A percentile compares a stretch with the other conserved stretches of the same genome.
phyloP scores from a whole-genome alignment of 2,797 vertebrate genomes.

The Rhinogobio ventralis region DNA sequence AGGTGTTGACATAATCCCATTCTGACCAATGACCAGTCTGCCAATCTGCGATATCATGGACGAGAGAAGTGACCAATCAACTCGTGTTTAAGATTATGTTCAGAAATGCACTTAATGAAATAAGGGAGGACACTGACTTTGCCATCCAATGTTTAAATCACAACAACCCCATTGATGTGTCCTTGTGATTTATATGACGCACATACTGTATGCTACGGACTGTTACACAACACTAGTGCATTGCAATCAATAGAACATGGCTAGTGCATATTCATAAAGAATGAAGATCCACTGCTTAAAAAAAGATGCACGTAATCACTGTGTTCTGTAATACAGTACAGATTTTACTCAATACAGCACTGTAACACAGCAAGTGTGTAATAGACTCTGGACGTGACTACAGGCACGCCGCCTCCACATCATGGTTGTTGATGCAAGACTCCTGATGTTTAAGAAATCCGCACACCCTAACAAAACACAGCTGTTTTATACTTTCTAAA shows the following conservation, averaged over 20 bases:
- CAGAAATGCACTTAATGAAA: not conserved
- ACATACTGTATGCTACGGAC: not conserved
- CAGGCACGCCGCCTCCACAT: conserved; percentile 61
- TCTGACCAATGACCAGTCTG: conserved; percentile 92
- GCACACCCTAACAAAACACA: conserved; percentile 51
- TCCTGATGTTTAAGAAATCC: conserved; percentile 40
- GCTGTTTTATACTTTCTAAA: not conserved
- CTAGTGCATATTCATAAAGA: not conserved
- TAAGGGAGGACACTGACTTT: not conserved
- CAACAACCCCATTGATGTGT: not conserved
- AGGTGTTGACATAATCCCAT: conserved; percentile 97
- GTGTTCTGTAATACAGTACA: not conserved
- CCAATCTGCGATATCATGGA: conserved; percentile 81
- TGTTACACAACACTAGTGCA: conserved; percentile 11
- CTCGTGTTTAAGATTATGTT: not conserved
- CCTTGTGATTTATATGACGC: not conserved
- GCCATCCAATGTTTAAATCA: not conserved
- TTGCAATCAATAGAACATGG: not conserved
- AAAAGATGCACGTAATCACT: not conserved
- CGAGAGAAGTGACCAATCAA: conserved; percentile 21
- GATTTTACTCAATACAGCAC: not conserved
- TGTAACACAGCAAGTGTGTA: not conserved
- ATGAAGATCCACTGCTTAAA: not conserved
- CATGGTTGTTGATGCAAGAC: conserved; percentile 17
- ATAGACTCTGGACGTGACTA: conserved; percentile 60